Conservation (phyloP, 2,888 invertebrate species). For the Spodoptera picta region DNA sequence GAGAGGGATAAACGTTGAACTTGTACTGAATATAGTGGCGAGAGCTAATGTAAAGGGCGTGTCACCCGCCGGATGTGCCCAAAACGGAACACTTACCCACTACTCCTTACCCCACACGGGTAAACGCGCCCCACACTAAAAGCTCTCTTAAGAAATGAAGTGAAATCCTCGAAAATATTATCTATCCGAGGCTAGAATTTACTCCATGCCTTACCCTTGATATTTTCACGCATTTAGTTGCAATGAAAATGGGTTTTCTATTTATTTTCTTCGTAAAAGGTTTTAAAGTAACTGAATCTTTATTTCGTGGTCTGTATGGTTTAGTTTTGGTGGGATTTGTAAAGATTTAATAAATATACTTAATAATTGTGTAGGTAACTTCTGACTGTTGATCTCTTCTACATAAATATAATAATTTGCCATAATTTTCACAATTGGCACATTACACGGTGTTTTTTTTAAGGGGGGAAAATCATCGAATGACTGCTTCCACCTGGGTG, state of each 20-base stretch:
- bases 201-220: conserved; percentile 24
- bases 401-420: no score
- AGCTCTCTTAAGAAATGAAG: conserved; percentile 59
- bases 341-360: no score
- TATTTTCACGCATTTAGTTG: conserved; percentile 27
- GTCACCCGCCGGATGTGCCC: conserved; percentile 57
- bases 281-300: no score
- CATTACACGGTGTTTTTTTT: no score
- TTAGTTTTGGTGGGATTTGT: no score
- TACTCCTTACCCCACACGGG: conserved; percentile 35
- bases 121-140: conserved; percentile 59
- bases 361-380: no score
- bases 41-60: conserved; percentile 60
- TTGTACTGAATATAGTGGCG: conserved; percentile 45
- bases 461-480: no score
- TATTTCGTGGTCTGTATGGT: no score
- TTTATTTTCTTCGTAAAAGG: conserved; percentile 12
- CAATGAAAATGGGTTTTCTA: conserved; percentile 11
- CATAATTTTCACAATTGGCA: no score
- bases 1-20: conserved; percentile 41
- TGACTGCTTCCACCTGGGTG: no score
- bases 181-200: conserved; percentile 28
- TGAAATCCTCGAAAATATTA: conserved; percentile 52
- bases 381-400: no score
- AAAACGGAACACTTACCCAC: conserved; percentile 55